Base-by-base conservation (phyloP, 2,113 vertebrate species). In the Oncorhynchus mykiss region DNA sequence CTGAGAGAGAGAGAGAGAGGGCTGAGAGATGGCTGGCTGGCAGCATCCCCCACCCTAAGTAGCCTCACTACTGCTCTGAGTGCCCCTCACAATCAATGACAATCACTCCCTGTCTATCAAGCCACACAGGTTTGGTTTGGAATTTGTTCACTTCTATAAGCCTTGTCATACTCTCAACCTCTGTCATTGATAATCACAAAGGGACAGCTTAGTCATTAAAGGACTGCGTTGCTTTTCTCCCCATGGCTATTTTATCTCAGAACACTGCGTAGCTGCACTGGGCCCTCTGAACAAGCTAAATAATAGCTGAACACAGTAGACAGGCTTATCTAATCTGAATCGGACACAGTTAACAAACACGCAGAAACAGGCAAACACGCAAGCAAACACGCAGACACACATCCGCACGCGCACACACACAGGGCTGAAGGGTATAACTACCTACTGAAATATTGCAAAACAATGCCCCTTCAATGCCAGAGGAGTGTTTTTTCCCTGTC, bases 361-460 rank as follows among this genome's bases (percentile, higher is more conserved):
- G 29, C 14, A 29, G 16, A 27, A 74, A 25, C 12, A 14, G 49
- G 75, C 67, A 11, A 8, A 11, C 66, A 67, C 34, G 78, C 57
- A 34, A 20, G 29, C 45, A 20, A 16, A 72, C 18, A 72, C 24
- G 5, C 24, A 16, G 14, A 2, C 54, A 6, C 25, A 48, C 62
- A 48, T 1, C 39, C 22, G 25, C n/a, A 51, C 31, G 22, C 45
- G 24, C 69, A 60, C 5, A 22, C 27, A 25, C 67, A 4, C 49
- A 68, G 34, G 75, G 81, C 84, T 74, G 2, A 67, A 81, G 78
- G 74, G 72, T 73, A 48, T 73, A 75, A 80, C 84, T 73, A 54
- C 3, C 14, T 70, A 75, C 83, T 79, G 49, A 78, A 76, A 76
- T 62, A 49, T 48, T 80, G 67, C 39, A 80, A 24, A 76, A 62